Evolutionary conservation across 2,797 vertebrate genomes (phyloP), one percentile per base, ranked within the genome.

Genomic region (Catamblyrhynchus diadema): DNA sequence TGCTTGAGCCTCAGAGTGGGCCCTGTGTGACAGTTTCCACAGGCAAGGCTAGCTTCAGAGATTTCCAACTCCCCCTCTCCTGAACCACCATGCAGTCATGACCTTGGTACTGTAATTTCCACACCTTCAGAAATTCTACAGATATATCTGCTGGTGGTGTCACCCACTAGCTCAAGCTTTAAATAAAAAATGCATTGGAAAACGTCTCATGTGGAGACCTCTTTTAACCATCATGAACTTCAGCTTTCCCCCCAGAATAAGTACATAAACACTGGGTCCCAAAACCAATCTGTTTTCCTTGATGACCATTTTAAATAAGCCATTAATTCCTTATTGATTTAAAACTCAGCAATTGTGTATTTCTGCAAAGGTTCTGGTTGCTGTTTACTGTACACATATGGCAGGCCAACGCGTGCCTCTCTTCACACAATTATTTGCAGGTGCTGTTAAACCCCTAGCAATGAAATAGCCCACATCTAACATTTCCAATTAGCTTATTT

Each of bases 401-500:
- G 54, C 35, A 79, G 44, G 41, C 47, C 74, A 94, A 81, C 3
- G 13, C 10, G 25, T 28, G 25, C n/a, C 53, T 74, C 73, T 51
- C 66, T 33, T 78, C 94, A 82, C 57, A 62, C 14, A 69, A 70
- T 77, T 82, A 71, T 88, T 95, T 93, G 81, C 67, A 71, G 72
- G 85, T 70, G 90, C 72, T 88, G 24, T 53, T 93, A 89, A 60
- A 60, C 80, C 70, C 44, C 48, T 65, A 93, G 85, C 71, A 92
- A 92, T 51, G 48, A 95, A 94, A 92, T 60, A 85, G 53, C 32
- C 86, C 93, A 53, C 72, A 88, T 88, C 62, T 92, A 72, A 77
- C 88, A 79, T 87, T 94, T 93, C 92, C 95, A 92, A 97, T 94
- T 86, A 94, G 69, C 61, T 89, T 51, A 57, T 88, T 95, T 91